phyloP scores from a whole-genome alignment of 2,888 invertebrate species.

The Julus scandinavius region DNA sequence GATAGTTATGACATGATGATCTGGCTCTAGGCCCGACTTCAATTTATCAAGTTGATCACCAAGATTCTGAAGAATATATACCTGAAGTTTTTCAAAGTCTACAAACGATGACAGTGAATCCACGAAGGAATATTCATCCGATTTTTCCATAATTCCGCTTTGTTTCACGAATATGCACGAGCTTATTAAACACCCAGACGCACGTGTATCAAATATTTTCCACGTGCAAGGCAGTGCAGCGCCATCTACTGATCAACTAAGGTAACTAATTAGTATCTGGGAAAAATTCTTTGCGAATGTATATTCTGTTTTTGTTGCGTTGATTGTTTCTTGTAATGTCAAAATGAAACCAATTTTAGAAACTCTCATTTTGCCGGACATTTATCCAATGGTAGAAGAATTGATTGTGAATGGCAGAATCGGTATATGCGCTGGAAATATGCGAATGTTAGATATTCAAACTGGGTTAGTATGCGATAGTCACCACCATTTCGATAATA shows the following conservation, averaged over 20 bases:
- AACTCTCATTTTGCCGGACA: conserved; percentile 4
- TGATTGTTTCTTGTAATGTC: too few species aligned
- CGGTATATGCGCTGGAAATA: conserved; percentile 52
- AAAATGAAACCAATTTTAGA: conserved; percentile 18
- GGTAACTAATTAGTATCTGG: not conserved
- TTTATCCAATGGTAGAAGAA: conserved; percentile 54
- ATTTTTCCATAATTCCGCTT: conserved; percentile 12
- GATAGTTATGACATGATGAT: not conserved
- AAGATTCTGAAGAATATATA: not conserved
- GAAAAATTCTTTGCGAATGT: not conserved
- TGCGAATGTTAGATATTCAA: conserved; percentile 51
- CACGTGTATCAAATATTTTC: not conserved
- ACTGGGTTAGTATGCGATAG: conserved; percentile 40
- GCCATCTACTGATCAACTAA: not conserved
- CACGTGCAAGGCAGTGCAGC: not conserved
- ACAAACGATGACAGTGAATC: conserved; percentile 2
- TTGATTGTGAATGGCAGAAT: conserved; percentile 35
- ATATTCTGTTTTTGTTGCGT: not conserved
- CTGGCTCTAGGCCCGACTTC: not conserved
- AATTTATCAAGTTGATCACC: not conserved
- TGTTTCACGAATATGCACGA: not conserved
- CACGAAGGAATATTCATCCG: not conserved
- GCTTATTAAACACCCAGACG: not conserved
- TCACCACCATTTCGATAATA: too few species aligned
- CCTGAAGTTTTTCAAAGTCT: not conserved